Percentiles rank a stretch among this genome's conserved stretches.
These are phyloP conservation scores for Folsomia manolachei DNA, from an alignment of 2,888 invertebrate genomes.

Conservation along the genomic window DNA sequence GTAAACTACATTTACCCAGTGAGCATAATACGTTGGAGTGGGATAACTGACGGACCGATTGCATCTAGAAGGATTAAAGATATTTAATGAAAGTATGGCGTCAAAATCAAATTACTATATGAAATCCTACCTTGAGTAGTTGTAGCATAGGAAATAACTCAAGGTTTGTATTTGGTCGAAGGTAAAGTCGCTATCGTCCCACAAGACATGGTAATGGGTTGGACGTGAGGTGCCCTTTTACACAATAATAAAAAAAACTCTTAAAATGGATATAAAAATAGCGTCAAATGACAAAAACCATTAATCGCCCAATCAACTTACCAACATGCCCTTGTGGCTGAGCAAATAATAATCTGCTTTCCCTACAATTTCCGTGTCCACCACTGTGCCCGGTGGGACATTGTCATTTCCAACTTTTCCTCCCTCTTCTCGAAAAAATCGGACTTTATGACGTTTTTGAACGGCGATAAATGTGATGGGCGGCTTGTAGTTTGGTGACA, in stretches of 20 bases:
- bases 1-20: constrained; percentile 10
- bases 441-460: constrained; percentile 61
- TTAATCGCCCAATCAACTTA: not conserved
- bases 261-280: too few relatives aligned
- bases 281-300: too few relatives aligned
- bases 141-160: constrained; percentile 78
- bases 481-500: constrained; percentile 59
- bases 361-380: constrained; percentile 57
- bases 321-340: constrained; percentile 58
- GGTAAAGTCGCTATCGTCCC: constrained; percentile 70
- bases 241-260: not conserved
- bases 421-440: not conserved
- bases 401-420: constrained; percentile 49
- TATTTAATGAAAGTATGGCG: too few relatives aligned
- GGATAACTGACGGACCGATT: constrained; percentile 58
- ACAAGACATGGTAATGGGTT: constrained; percentile 70
- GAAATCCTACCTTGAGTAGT: too few relatives aligned
- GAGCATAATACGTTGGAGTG: constrained; percentile 30
- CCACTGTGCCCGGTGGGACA: constrained; percentile 58
- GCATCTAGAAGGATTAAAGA: too few relatives aligned
- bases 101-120: too few relatives aligned
- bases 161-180: constrained; percentile 74
- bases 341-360: constrained; percentile 57
- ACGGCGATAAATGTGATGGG: constrained; percentile 63
- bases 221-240: constrained; percentile 75